Conservation (phyloP, 2,113 vertebrate genomes). For the Atrichornis clamosus region DNA sequence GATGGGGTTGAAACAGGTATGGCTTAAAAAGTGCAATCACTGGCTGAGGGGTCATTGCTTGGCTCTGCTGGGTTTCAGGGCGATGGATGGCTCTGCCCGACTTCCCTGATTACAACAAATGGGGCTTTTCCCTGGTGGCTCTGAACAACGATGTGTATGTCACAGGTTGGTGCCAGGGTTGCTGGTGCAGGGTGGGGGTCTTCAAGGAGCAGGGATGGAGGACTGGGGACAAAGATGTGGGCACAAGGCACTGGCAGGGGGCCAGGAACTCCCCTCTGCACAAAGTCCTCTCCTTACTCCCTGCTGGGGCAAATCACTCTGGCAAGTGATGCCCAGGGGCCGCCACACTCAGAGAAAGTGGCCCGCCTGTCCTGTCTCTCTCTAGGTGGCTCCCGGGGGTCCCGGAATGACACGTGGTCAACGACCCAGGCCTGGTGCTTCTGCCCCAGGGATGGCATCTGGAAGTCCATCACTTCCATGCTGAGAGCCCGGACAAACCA, state of each 20-base stretch:
- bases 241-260: rapidly evolving
- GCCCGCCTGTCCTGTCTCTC: background rate
- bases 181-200: background rate
- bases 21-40: rapidly evolving
- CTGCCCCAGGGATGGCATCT: slow-evolving; percentile 81
- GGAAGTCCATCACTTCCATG: slow-evolving; percentile 90
- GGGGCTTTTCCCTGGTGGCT: slow-evolving; percentile 90
- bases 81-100: slow-evolving; percentile 88
- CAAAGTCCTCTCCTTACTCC: background rate
- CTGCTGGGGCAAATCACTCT: background rate
- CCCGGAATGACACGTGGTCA: slow-evolving; percentile 89
- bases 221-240: background rate
- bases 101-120: slow-evolving; percentile 96
- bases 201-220: background rate
- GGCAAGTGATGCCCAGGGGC: background rate
- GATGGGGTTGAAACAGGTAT: background rate
- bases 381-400: slow-evolving; percentile 90
- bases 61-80: slow-evolving; percentile 68
- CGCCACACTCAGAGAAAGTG: background rate
- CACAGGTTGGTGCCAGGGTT: slow-evolving; percentile 80
- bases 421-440: slow-evolving; percentile 94
- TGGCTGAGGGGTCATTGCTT: background rate
- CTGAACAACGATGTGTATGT: slow-evolving; percentile 92
- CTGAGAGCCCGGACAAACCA: slow-evolving; percentile 92
- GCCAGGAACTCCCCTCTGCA: background rate